Evolutionary conservation across 30 jellyfish, hydroid and myxozoan genomes (phyloP), one percentile per base, ranked within the genome.

Genomic region (Cassiopea andromeda): DNA sequence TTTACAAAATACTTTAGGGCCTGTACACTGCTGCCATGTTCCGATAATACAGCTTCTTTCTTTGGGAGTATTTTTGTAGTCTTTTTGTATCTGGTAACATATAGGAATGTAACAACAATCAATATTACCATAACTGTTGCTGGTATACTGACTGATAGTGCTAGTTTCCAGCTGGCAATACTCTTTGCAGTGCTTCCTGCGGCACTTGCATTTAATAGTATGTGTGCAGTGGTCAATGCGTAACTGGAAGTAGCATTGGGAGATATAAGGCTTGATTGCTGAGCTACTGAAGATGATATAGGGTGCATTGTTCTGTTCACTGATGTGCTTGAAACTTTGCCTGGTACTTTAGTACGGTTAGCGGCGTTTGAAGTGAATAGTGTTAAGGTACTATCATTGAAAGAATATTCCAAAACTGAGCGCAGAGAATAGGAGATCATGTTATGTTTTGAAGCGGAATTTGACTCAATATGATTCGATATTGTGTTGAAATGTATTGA

Each of bases 61-160:
- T 48, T 44, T 48, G 49, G 87, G 60, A 43, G 54, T 9, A 27
- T 17, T 54, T 15, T 48, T 14, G 17, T 3, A 48, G n/a, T 2
- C 27, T 18, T 44, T 38, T 82, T 82, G 60, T 48, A 66, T 18
- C 67, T 82, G 9, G 46, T 82, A 7, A 68, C 12, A 16, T 38
- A 64, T 6, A 69, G 70, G 69, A 67, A 64, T 43, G 71, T 76
- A 58, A 75, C 54, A 38, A 82, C 48, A 59, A 48, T 75, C 14
- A 82, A 67, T 1, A 67, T 58, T 10, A 68, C 44, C 45, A 69
- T 46, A 2, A 68, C 13, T 1, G 74, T 74, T 3, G 48, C 74
- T 18, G 90, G 90, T 44, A 82, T 69, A 1, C 90, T 83, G 18
- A 82, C 74, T 38, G 82, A 66, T 8, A 82, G 49, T 6, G 72